These are phyloP conservation scores for Cerastis rubricosa DNA, from an alignment of 2,888 invertebrate species.

Conservation along the genomic window DNA sequence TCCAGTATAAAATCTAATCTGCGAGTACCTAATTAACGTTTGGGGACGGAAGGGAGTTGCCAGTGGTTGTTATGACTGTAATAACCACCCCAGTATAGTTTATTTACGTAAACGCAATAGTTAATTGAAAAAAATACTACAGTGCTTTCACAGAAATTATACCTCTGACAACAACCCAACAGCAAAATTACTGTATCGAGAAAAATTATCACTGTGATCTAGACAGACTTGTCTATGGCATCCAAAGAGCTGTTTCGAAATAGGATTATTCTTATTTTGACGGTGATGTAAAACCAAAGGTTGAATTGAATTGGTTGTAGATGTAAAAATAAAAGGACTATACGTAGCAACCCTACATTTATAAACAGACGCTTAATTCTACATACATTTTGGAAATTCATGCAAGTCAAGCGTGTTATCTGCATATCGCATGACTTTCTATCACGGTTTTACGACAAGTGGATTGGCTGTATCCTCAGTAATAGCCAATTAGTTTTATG, in stretches of 20 bases:
- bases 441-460: constrained; percentile 73
- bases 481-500: constrained; percentile 79
- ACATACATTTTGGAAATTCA: constrained; percentile 57
- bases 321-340: not conserved
- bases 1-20: constrained; percentile 16
- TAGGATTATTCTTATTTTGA: not conserved
- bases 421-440: constrained; percentile 70
- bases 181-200: not conserved
- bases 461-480: constrained; percentile 71
- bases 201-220: not conserved
- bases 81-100: not conserved
- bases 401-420: constrained; percentile 59
- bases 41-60: not conserved
- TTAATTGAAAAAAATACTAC: not conserved
- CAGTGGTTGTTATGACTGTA: constrained; percentile 27
- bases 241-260: not conserved
- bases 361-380: constrained; percentile 41
- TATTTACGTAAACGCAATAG: constrained; percentile 23
- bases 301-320: too few species aligned
- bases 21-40: constrained; percentile 20
- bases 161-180: not conserved
- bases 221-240: not conserved
- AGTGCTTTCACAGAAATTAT: not conserved
- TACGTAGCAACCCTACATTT: constrained; percentile 40
- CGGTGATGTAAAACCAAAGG: not conserved